Evolutionary conservation across 2,113 vertebrate species (phyloP).

Genomic region (Callipepla squamata): DNA sequence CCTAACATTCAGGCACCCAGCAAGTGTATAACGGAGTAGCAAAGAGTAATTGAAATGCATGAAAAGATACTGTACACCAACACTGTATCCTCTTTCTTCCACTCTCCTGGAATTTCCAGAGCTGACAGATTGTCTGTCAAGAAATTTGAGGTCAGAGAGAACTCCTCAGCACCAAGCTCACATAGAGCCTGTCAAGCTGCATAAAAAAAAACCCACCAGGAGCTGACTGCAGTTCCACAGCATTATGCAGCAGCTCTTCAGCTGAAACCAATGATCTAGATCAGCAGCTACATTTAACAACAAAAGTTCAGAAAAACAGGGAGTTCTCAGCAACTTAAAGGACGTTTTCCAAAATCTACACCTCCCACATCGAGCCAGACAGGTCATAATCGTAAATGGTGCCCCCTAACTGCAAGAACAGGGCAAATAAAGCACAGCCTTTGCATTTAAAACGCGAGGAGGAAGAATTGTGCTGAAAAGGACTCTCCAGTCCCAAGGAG

Average conservation of each 20-base stretch:
- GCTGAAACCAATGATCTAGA: conserved; percentile 40
- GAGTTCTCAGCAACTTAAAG: conserved; percentile 43
- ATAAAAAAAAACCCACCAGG: conserved; percentile 56
- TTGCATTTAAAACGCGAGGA: conserved; percentile 33
- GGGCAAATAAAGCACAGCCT: conserved; percentile 38
- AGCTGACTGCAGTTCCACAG: conserved; percentile 45
- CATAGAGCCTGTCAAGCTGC: conserved; percentile 54
- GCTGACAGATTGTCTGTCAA: conserved; percentile 64
- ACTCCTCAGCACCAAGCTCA: conserved; percentile 65
- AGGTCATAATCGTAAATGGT: conserved; percentile 27
- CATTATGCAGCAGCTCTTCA: conserved; percentile 30
- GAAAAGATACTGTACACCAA: background rate
- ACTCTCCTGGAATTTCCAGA: conserved; percentile 64
- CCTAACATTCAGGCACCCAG: background rate
- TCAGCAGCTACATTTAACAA: conserved; percentile 51
- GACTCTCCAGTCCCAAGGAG: conserved; percentile 6
- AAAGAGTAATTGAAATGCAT: background rate
- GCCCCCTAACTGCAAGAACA: conserved; percentile 60
- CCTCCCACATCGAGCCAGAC: conserved; percentile 39
- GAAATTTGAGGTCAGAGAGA: conserved; percentile 64
- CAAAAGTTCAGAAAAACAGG: background rate
- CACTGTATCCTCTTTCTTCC: conserved; percentile 46
- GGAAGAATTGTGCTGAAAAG: conserved; percentile 2
- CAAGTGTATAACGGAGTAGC: background rate
- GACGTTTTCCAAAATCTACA: conserved; percentile 15